These are phyloP conservation scores for Caenorhabditis sp. DNA, from an alignment of 2,888 invertebrate genomes.

Conservation along the genomic window DNA sequence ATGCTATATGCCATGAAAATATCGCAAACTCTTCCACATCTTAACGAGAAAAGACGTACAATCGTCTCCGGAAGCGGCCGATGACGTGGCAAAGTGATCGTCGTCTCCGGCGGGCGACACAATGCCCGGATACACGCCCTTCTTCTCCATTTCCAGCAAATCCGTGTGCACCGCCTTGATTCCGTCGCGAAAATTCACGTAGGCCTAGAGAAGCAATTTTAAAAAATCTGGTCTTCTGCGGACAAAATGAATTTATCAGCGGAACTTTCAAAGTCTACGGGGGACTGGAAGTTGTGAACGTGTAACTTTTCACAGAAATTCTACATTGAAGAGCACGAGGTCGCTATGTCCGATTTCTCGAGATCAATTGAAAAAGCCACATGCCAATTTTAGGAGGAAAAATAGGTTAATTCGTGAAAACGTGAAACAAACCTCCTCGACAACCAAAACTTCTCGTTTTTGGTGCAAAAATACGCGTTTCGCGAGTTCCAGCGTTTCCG, in stretches of 20 bases:
- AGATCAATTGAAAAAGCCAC: too few relatives aligned
- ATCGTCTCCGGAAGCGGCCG: slow-evolving; percentile 24
- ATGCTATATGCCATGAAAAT: background rate
- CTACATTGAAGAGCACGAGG: too few relatives aligned
- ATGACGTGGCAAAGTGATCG: too few relatives aligned
- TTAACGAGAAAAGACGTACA: background rate
- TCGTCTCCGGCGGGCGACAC: slow-evolving; percentile 65
- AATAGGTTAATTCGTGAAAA: background rate
- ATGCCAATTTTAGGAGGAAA: too few relatives aligned
- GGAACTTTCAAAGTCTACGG: too few relatives aligned
- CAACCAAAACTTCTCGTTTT: slow-evolving; percentile 93
- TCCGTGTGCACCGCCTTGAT: slow-evolving; percentile 66
- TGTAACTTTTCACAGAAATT: too few relatives aligned
- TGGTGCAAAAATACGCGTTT: slow-evolving; percentile 91
- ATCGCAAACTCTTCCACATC: background rate
- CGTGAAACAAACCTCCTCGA: slow-evolving; percentile 87
- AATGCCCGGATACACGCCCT: slow-evolving; percentile 68
- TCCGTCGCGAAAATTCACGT: slow-evolving; percentile 68
- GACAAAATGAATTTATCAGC: too few relatives aligned
- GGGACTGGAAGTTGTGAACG: too few relatives aligned
- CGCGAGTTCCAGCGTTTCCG: slow-evolving; percentile 87
- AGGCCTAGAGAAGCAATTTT: slow-evolving; percentile 54
- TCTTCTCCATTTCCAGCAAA: slow-evolving; percentile 64
- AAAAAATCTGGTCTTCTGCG: too few relatives aligned
- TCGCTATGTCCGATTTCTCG: too few relatives aligned